phyloP scores from a whole-genome alignment of 2,797 vertebrate genomes.

The Myotis myotis region DNA sequence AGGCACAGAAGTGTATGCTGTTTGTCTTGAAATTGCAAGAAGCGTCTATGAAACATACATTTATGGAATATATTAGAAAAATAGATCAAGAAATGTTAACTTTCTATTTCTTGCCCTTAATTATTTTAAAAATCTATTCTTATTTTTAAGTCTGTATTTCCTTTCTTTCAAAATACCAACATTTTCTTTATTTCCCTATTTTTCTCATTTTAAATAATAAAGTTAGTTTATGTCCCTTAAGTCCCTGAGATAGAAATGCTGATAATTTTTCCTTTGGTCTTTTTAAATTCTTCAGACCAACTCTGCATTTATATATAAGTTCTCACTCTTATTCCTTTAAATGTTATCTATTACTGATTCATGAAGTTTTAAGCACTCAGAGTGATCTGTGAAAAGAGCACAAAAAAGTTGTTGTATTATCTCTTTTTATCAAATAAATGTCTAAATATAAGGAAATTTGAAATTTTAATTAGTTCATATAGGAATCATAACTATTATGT shows the following conservation, averaged over 20 bases:
- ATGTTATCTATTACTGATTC: neutral
- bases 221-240: neutral
- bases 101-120: neutral
- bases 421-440: neutral
- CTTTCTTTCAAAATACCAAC: neutral
- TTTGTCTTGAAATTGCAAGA: neutral
- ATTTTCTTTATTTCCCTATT: neutral
- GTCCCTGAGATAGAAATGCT: neutral
- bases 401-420: neutral
- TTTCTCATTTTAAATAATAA: neutral
- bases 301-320: neutral
- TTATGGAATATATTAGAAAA: neutral
- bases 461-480: neutral
- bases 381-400: neutral
- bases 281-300: neutral
- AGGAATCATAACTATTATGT: neutral
- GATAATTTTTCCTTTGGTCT: neutral
- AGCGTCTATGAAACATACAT: neutral
- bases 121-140: neutral
- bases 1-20: neutral
- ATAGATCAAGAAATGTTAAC: neutral
- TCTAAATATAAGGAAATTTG: neutral
- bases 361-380: neutral
- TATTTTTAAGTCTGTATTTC: neutral
- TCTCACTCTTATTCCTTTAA: neutral